phyloP scores from a whole-genome alignment of 2,888 invertebrate species.

The Scaptomyza parva region DNA sequence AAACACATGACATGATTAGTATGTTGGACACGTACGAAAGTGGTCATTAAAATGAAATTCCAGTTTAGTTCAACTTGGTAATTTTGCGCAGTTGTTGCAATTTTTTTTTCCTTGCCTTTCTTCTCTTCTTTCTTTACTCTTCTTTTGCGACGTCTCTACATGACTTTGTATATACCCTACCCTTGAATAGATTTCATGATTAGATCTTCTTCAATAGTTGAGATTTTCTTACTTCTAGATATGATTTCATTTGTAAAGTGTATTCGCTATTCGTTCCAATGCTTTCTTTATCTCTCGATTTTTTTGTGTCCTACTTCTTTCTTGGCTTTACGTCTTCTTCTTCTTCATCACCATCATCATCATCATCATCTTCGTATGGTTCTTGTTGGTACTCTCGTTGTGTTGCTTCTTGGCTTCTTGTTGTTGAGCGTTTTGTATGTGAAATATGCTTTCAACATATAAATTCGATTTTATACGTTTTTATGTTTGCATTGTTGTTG shows the following conservation, averaged over 20 bases:
- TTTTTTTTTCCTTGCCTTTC: constrained; percentile 45
- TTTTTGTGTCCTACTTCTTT: constrained; percentile 20
- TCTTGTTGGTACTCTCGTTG: too few species aligned
- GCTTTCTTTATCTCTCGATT: constrained; percentile 8
- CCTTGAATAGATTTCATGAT: too few species aligned
- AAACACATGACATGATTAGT: constrained; percentile 78
- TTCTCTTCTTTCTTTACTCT: constrained; percentile 2
- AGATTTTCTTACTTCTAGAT: too few species aligned
- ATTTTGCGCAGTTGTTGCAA: constrained; percentile 80
- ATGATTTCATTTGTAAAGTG: neutral
- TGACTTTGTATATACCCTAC: neutral
- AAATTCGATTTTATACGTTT: constrained; percentile 79
- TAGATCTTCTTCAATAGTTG: too few species aligned
- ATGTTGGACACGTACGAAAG: constrained; percentile 83
- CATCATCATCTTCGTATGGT: too few species aligned
- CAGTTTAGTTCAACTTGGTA: constrained; percentile 80
- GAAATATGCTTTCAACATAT: constrained; percentile 76
- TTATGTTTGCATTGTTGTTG: constrained; percentile 61
- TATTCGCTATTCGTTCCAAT: constrained; percentile 1
- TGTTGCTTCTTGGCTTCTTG: constrained; percentile 27
- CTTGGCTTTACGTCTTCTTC: neutral
- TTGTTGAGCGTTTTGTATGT: constrained; percentile 58
- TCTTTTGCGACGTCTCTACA: neutral
- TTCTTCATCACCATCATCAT: too few species aligned
- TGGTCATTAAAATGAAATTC: constrained; percentile 83